phyloP scores from a whole-genome alignment of 2,888 invertebrate genomes.

The Gryllus longicercus region DNA sequence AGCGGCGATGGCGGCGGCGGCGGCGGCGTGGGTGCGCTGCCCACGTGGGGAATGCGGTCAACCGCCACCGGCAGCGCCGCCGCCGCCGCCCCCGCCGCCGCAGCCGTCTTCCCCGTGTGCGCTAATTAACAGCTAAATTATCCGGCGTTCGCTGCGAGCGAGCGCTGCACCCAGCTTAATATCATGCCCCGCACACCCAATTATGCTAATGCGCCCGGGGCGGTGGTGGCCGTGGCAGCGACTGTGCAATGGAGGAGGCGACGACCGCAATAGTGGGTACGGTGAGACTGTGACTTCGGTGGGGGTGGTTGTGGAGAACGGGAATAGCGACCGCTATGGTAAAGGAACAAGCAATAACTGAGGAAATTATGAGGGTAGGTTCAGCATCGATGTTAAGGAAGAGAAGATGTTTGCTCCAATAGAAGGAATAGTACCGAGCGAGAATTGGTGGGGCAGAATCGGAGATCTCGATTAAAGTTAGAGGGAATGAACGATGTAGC shows the following conservation, averaged over 20 bases:
- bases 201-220: not conserved
- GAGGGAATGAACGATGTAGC: no score
- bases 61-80: not conserved
- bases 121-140: constrained; percentile 17
- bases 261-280: not conserved
- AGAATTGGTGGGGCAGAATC: no score
- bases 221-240: not conserved
- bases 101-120: not conserved
- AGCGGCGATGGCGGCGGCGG: not conserved
- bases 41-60: not conserved
- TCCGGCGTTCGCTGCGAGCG: not conserved
- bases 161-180: constrained; percentile 17
- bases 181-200: constrained; percentile 1
- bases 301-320: not conserved
- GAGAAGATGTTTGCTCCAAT: no score
- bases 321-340: not conserved
- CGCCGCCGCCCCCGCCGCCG: not conserved
- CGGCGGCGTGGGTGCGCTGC: not conserved
- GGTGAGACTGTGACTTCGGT: not conserved
- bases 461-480: no score
- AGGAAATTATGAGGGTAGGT: no score
- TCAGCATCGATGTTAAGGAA: no score
- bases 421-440: no score
- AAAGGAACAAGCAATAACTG: no score
- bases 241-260: not conserved